Evolutionary conservation across 2,888 invertebrate genomes (phyloP).

Genomic region (Gibbula magus): DNA sequence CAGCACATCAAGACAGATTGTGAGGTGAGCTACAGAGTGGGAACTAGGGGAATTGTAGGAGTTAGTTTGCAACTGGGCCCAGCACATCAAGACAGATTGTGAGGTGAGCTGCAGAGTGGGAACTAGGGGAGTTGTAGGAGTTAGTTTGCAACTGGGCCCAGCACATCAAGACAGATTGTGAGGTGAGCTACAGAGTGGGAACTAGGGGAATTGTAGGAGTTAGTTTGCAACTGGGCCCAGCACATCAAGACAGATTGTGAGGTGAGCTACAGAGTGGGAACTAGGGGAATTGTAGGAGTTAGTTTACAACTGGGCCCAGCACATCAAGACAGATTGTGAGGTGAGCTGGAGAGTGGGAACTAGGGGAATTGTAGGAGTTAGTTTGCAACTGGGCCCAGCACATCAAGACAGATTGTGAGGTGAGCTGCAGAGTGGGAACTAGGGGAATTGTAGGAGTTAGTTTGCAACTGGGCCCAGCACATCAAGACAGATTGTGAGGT

Average conservation of each 20-base stretch:
- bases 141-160: constrained; percentile 79
- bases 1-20: constrained; percentile 87
- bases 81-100: constrained; percentile 87
- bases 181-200: constrained; percentile 73
- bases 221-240: constrained; percentile 79
- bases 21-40: constrained; percentile 74
- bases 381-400: constrained; percentile 82
- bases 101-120: constrained; percentile 74
- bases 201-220: not conserved
- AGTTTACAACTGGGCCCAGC: constrained; percentile 80
- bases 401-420: constrained; percentile 85
- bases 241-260: constrained; percentile 87
- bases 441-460: not conserved
- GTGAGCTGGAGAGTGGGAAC: constrained; percentile 68
- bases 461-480: constrained; percentile 82
- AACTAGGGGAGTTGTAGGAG: not conserved
- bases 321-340: constrained; percentile 86
- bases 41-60: not conserved
- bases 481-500: constrained; percentile 85
- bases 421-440: constrained; percentile 56
- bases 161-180: constrained; percentile 87
- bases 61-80: constrained; percentile 78
- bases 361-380: not conserved
- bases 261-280: constrained; percentile 69
- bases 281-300: not conserved